Percentiles rank a stretch among this genome's conserved stretches.
Conservation (phyloP, 2,113 vertebrate genomes). For the Heterocephalus glaber region DNA sequence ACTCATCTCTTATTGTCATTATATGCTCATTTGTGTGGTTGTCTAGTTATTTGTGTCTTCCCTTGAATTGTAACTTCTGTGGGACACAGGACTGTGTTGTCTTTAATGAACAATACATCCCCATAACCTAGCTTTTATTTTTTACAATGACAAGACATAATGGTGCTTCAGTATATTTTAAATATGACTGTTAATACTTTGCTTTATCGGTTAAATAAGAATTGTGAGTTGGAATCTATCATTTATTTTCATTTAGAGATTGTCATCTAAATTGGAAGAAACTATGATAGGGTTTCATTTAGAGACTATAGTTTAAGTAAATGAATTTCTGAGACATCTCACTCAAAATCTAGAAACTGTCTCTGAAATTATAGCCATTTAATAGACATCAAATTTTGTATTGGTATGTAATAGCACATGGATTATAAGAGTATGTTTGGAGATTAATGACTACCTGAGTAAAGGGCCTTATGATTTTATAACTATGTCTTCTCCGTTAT, state of each 20-base stretch:
- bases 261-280: background rate
- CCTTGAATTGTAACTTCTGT: background rate
- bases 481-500: background rate
- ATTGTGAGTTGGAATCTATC: background rate
- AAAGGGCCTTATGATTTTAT: background rate
- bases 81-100: background rate
- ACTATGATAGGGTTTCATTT: background rate
- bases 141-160: background rate
- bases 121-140: background rate
- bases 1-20: background rate
- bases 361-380: background rate
- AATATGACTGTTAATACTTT: background rate
- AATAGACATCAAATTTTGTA: background rate
- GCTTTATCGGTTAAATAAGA: background rate
- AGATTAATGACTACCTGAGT: background rate
- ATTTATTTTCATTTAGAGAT: background rate
- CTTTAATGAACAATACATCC: background rate
- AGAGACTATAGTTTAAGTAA: background rate
- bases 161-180: background rate
- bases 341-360: background rate
- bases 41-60: background rate
- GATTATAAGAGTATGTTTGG: background rate
- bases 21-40: background rate
- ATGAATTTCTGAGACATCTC: background rate
- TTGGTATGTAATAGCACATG: background rate